Conservation (phyloP, 2,797 vertebrate genomes). For the Tiaroga cobitis region DNA sequence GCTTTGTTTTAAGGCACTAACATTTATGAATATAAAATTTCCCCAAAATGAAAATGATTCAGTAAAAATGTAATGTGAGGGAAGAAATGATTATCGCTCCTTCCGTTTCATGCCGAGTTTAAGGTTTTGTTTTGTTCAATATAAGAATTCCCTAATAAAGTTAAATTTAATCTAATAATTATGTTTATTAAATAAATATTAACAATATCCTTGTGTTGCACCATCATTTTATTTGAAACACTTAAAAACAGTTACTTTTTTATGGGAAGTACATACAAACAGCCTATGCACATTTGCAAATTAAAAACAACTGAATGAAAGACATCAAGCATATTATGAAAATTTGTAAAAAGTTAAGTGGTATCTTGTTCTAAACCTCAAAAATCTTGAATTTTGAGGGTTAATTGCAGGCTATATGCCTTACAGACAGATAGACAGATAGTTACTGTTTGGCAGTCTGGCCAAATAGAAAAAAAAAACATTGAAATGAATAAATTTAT, state of each 20-base stretch:
- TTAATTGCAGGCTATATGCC: not conserved
- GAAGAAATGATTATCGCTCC: not conserved
- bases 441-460: not conserved
- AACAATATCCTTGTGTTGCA: not conserved
- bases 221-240: not conserved
- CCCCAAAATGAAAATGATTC: too few species aligned
- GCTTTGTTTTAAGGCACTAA: too few species aligned
- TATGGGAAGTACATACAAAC: too few species aligned
- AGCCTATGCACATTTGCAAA: not conserved
- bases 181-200: not conserved
- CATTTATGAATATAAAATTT: too few species aligned
- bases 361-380: not conserved
- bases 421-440: not conserved
- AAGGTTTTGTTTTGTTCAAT: not conserved
- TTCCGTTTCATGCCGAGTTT: not conserved
- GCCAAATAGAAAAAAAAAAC: not conserved
- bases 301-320: not conserved
- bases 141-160: not conserved
- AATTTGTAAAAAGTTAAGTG: not conserved
- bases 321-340: too few species aligned
- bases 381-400: not conserved
- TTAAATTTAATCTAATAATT: not conserved
- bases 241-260: too few species aligned
- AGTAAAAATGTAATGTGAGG: too few species aligned
- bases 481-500: not conserved